Evolutionary conservation across 2,888 invertebrate genomes (phyloP).

Genomic region (Girardia tigrina): DNA sequence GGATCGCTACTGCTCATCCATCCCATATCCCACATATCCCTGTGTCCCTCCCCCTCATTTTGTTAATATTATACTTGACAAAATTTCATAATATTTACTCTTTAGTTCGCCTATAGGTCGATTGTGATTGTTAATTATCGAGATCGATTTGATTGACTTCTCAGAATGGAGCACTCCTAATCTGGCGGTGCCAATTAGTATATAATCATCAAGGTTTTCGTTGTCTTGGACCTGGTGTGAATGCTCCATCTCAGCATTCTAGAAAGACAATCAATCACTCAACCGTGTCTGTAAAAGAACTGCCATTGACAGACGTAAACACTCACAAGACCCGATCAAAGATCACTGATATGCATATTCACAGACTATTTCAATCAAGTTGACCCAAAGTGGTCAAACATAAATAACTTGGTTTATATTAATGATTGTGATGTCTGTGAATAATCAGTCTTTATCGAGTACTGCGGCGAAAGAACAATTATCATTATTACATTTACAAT

Average conservation of each 20-base stretch:
- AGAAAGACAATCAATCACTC: not conserved
- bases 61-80: too few species aligned
- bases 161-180: not conserved
- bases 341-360: not conserved
- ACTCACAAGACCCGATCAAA: not conserved
- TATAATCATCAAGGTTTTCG: not conserved
- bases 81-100: slow-evolving; percentile 2
- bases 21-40: too few species aligned
- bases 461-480: not conserved
- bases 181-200: not conserved
- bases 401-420: not conserved
- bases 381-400: not conserved
- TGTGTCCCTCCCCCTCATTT: too few species aligned
- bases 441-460: not conserved
- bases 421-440: slow-evolving; percentile 8
- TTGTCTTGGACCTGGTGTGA: not conserved
- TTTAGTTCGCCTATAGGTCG: not conserved
- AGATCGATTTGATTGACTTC: not conserved
- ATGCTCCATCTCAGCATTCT: too few species aligned
- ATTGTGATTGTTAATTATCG: not conserved
- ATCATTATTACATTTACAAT: not conserved
- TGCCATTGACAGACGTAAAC: not conserved
- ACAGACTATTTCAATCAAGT: not conserved
- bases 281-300: not conserved
- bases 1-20: too few species aligned